A percentile compares a stretch with the other conserved stretches of the same genome.
Conservation (phyloP, 1,140 invertebrate genomes). For the Diorhabda carinulata region DNA sequence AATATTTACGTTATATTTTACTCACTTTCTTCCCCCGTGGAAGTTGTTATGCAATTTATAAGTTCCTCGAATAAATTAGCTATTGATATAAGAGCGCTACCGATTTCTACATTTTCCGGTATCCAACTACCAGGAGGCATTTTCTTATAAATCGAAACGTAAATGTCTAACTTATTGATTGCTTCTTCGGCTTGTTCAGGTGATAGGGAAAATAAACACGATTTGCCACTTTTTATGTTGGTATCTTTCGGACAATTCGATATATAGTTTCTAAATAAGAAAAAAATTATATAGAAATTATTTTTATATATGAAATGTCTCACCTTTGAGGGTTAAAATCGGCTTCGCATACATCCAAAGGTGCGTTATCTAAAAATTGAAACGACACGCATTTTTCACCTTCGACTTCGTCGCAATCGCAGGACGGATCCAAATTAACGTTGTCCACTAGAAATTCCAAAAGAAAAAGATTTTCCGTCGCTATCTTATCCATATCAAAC, state of each 20-base stretch:
- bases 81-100: slow-evolving; percentile 38
- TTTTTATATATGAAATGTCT: slow-evolving; percentile 35
- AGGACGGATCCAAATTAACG: slow-evolving; percentile 46
- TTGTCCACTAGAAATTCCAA: slow-evolving; percentile 56
- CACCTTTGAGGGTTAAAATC: slow-evolving; percentile 47
- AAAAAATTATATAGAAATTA: background rate
- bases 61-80: slow-evolving; percentile 43
- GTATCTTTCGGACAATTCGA: slow-evolving; percentile 17
- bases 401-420: slow-evolving; percentile 28
- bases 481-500: slow-evolving; percentile 46
- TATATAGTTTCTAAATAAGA: background rate
- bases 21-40: background rate
- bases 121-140: slow-evolving; percentile 36
- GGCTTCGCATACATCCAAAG: slow-evolving; percentile 55
- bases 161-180: slow-evolving; percentile 48
- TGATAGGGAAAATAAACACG: slow-evolving; percentile 52
- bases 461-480: slow-evolving; percentile 54
- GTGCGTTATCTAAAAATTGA: slow-evolving; percentile 51
- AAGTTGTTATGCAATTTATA: slow-evolving; percentile 30
- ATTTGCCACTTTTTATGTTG: slow-evolving; percentile 53
- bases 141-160: slow-evolving; percentile 46
- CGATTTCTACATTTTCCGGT: slow-evolving; percentile 42
- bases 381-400: slow-evolving; percentile 52
- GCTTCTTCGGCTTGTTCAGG: slow-evolving; percentile 37
- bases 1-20: background rate